phyloP scores from a whole-genome alignment of 2,113 vertebrate genomes.

The Carlito syrichta region DNA sequence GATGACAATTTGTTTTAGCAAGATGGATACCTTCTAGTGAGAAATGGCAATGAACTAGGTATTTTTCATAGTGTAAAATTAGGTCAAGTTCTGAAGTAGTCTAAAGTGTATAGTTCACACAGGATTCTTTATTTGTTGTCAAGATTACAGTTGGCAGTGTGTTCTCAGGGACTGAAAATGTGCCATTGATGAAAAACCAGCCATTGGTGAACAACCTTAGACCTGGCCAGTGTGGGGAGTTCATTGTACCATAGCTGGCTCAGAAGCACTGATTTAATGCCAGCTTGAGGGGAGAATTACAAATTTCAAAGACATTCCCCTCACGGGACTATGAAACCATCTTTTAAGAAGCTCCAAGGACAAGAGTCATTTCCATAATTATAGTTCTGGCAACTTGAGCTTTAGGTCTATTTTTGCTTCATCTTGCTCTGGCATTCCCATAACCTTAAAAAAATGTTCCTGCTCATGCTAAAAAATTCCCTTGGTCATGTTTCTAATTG shows the following conservation, averaged over 20 bases:
- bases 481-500: not conserved
- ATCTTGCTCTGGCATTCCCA: conserved; percentile 49
- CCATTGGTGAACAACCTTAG: not conserved
- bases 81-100: not conserved
- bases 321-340: conserved; percentile 69
- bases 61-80: conserved; percentile 15
- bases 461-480: conserved; percentile 10
- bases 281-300: conserved; percentile 53
- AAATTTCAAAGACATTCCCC: conserved; percentile 66
- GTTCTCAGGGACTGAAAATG: not conserved
- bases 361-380: conserved; percentile 76
- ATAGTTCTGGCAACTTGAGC: conserved; percentile 61
- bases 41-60: not conserved
- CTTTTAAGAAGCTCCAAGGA: conserved; percentile 73
- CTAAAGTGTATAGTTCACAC: not conserved
- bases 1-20: conserved; percentile 7
- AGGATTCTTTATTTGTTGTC: not conserved
- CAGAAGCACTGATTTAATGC: conserved; percentile 28
- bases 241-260: conserved; percentile 24
- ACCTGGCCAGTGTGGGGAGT: conserved; percentile 7
- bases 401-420: conserved; percentile 71
- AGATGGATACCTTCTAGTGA: not conserved
- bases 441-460: conserved; percentile 40
- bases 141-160: not conserved
- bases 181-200: not conserved